Evolutionary conservation across 2,797 vertebrate genomes (phyloP).

Genomic region (Percopsis omiscomaycus): DNA sequence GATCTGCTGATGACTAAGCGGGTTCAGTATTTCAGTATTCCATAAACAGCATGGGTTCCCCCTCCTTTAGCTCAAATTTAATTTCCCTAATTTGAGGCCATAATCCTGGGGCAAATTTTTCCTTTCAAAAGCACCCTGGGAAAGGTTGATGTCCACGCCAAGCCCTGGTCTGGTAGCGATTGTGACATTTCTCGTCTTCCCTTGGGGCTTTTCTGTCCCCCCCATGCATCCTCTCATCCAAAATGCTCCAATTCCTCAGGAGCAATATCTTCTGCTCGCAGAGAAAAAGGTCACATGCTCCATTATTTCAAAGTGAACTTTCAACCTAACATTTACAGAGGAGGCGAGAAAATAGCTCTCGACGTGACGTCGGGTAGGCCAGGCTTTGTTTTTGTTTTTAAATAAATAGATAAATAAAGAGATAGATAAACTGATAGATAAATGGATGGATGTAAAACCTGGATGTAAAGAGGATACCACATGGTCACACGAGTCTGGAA

Average conservation of each 20-base stretch:
- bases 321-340: slow-evolving; percentile 79
- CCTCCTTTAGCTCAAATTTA: slow-evolving; percentile 12
- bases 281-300: slow-evolving; percentile 78
- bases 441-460: slow-evolving; percentile 30
- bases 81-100: slow-evolving; percentile 22
- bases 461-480: slow-evolving; percentile 27
- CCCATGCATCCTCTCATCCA: slow-evolving; percentile 59
- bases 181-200: slow-evolving; percentile 77
- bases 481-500: slow-evolving; percentile 9
- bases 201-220: slow-evolving; percentile 50
- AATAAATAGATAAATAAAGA: not conserved
- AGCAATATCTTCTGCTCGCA: slow-evolving; percentile 69
- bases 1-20: slow-evolving; percentile 13
- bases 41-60: slow-evolving; percentile 26
- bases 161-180: slow-evolving; percentile 60
- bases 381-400: slow-evolving; percentile 40
- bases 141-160: slow-evolving; percentile 64
- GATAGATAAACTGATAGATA: slow-evolving; percentile 13
- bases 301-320: slow-evolving; percentile 80
- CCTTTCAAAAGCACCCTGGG: slow-evolving; percentile 19
- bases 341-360: slow-evolving; percentile 66
- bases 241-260: slow-evolving; percentile 69
- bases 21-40: slow-evolving; percentile 26
- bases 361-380: slow-evolving; percentile 56
- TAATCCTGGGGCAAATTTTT: slow-evolving; percentile 23